Percentiles rank a stretch among this genome's conserved stretches.
Conservation (phyloP, 2,797 vertebrate genomes). For the Esox lucius region DNA sequence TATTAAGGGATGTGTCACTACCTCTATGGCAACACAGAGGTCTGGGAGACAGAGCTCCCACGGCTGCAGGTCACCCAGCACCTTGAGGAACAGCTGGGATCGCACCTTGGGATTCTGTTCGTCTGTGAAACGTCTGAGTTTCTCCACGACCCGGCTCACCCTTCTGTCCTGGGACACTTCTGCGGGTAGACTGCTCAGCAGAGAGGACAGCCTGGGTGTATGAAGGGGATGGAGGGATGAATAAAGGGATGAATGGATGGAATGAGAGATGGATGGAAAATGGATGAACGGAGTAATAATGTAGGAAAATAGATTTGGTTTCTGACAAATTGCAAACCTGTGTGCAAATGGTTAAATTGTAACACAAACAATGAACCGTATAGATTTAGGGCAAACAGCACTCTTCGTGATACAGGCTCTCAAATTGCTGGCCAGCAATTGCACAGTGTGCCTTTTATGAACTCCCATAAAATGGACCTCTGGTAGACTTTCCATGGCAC, state of each 20-base stretch:
- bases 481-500: background rate
- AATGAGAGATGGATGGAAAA: too few relatives aligned
- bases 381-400: too few relatives aligned
- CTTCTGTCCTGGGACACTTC: constrained; percentile 62
- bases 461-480: too few relatives aligned
- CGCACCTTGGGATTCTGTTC: constrained; percentile 62
- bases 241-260: background rate
- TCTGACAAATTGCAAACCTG: background rate
- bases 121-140: constrained; percentile 70
- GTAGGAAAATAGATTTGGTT: background rate
- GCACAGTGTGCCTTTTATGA: too few relatives aligned
- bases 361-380: constrained; percentile 9
- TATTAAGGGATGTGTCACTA: constrained; percentile 35
- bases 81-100: constrained; percentile 66
- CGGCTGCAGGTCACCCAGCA: constrained; percentile 63
- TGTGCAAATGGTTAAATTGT: background rate
- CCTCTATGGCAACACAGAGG: constrained; percentile 75
- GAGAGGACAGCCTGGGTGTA: constrained; percentile 65
- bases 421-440: too few relatives aligned
- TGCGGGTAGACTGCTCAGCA: constrained; percentile 67
- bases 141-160: constrained; percentile 66
- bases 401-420: too few relatives aligned
- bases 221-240: background rate
- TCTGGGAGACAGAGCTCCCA: constrained; percentile 81
- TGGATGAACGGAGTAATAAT: background rate